phyloP scores from a whole-genome alignment of 2,113 vertebrate genomes.

The Arizona elegans region DNA sequence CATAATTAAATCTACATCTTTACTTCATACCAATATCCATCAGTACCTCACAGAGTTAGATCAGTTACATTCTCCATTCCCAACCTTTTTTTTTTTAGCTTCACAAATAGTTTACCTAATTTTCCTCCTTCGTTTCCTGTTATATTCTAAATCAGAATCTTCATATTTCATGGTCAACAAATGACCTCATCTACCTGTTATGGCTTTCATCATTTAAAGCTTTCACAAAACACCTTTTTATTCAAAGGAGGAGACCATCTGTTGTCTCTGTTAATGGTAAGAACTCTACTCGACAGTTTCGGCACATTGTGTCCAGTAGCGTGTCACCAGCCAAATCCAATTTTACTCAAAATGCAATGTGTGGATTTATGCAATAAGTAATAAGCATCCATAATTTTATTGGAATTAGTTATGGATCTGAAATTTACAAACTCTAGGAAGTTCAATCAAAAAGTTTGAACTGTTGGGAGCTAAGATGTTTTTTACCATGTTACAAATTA shows the following conservation, averaged over 20 bases:
- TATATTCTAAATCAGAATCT: not conserved
- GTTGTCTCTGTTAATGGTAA: not conserved
- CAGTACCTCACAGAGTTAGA: not conserved
- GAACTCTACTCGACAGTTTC: not conserved
- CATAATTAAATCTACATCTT: not conserved
- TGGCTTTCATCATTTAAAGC: not conserved
- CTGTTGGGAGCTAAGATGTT: not conserved
- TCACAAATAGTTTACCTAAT: too few relatives aligned
- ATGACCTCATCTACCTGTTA: not conserved
- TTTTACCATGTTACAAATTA: not conserved
- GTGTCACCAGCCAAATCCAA: not conserved
- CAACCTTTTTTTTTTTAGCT: too few relatives aligned
- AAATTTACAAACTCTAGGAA: not conserved
- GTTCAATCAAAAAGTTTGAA: not conserved
- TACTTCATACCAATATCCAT: not conserved
- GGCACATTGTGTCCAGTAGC: not conserved
- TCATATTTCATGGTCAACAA: not conserved
- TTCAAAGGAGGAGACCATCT: not conserved
- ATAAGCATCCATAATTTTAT: not conserved
- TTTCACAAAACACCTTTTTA: not conserved
- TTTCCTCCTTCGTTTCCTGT: too few relatives aligned
- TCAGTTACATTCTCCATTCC: not conserved
- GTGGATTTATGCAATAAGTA: not conserved
- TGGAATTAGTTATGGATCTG: not conserved
- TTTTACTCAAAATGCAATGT: not conserved